Evolutionary conservation across 2,797 vertebrate species (phyloP).

Genomic region (Danio jaintianensis): DNA sequence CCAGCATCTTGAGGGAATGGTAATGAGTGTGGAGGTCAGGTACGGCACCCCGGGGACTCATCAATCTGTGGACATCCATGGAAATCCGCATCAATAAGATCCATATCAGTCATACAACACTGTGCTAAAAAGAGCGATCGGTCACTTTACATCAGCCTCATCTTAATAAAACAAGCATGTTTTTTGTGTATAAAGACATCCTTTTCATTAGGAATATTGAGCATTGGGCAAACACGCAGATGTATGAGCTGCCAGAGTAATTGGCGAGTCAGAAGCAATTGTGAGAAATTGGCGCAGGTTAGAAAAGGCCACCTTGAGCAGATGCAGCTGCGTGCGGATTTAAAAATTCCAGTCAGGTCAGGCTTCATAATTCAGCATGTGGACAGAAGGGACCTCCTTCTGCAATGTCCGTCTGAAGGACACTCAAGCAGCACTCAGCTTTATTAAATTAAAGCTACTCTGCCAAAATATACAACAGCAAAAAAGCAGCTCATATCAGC

Average conservation of each 20-base stretch:
- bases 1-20: conserved; percentile 75
- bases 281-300: conserved; percentile 27
- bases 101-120: neutral
- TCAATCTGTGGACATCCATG: conserved; percentile 65
- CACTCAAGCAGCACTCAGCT: conserved; percentile 75
- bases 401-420: conserved; percentile 63
- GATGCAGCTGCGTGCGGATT: neutral
- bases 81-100: conserved; percentile 3
- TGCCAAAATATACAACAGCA: conserved; percentile 33
- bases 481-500: conserved; percentile 11
- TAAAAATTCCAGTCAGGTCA: conserved; percentile 53
- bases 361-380: conserved; percentile 59
- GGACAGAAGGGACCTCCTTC: conserved; percentile 57
- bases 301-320: conserved; percentile 60
- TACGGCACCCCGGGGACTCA: conserved; percentile 61
- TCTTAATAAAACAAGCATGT: neutral
- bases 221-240: neutral
- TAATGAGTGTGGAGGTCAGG: conserved; percentile 72
- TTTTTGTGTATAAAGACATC: neutral
- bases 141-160: neutral
- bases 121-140: no score
- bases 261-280: neutral
- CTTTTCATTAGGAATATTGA: neutral
- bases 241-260: neutral
- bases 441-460: conserved; percentile 73